These are phyloP conservation scores for Gymnorhina tibicen DNA, from an alignment of 2,113 vertebrate species.

Conservation along the genomic window DNA sequence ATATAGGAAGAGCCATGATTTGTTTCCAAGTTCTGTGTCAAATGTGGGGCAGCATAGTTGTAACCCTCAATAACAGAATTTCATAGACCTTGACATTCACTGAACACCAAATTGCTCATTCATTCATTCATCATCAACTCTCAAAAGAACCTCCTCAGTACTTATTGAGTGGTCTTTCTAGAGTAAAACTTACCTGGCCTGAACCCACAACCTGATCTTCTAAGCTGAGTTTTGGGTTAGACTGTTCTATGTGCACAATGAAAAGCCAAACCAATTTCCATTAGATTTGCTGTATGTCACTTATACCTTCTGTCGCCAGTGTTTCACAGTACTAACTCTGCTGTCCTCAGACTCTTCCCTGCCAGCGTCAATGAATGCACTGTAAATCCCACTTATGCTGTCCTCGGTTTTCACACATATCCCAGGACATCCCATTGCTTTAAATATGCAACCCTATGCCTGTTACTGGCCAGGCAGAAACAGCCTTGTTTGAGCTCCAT, in stretches of 20 bases:
- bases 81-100: not conserved
- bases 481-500: not conserved
- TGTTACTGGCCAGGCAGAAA: not conserved
- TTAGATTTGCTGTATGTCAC: not conserved
- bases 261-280: not conserved
- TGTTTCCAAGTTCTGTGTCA: not conserved
- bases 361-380: not conserved
- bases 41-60: not conserved
- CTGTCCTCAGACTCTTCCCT: not conserved
- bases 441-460: not conserved
- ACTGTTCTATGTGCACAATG: not conserved
- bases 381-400: rapidly evolving
- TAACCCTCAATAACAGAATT: not conserved
- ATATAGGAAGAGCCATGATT: not conserved
- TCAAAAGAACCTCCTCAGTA: not conserved
- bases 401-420: not conserved
- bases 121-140: not conserved
- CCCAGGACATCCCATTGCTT: not conserved
- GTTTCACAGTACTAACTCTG: not conserved
- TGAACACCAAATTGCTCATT: not conserved
- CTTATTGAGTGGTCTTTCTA: not conserved
- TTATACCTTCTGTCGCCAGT: not conserved
- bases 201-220: not conserved
- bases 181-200: not conserved
- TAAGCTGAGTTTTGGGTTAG: not conserved